Evolutionary conservation across 2,113 vertebrate genomes (phyloP), one percentile per base, ranked within the genome.

Genomic region (Ancistrus triradiatus): DNA sequence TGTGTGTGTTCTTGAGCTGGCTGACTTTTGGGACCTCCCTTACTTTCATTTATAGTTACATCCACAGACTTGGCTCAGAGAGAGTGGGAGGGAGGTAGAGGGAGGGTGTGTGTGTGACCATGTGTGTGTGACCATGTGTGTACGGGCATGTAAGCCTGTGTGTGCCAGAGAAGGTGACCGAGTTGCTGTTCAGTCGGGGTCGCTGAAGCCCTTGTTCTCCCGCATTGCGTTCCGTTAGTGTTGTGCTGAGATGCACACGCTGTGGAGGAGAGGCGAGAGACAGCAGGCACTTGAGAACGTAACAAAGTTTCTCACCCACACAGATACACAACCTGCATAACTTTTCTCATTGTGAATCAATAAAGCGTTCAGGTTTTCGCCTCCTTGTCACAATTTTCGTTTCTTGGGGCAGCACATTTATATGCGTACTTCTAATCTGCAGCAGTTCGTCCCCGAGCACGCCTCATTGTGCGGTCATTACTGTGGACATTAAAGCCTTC

Each of bases 391-490:
- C 28, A 59, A 59, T 46, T 59, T 17, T 19, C 10, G 22, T 55
- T 63, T 58, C 27, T 46, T 52, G 44, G 58, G 59, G 52, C 51
- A 15, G 35, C 55, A 52, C 35, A 38, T 42, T 63, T 18, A 37
- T 37, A 31, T 46, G 38, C 48, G 44, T 64, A 55, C 55, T 52
- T 38, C 31, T 53, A 49, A 65, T 69, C 61, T 55, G 60, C 18
- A 49, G 51, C n/a, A 35, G 59, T 72, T 63, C 44, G 52, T 62
- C 46, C 50, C 44, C 33, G 44, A 49, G 38, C 28, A 50, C 49
- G 47, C 31, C 70, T 59, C 65, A 63, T 52, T 68, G 50, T 73
- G 70, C 46, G 60, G 37, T 68, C 63, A 68, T 64, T 59, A 31
- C 40, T 59, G 40, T 28, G 33, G 18, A 38, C 60, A 64, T 31